These are phyloP conservation scores for Athene cunicularia DNA, from an alignment of 2,113 vertebrate genomes.

Conservation along the genomic window DNA sequence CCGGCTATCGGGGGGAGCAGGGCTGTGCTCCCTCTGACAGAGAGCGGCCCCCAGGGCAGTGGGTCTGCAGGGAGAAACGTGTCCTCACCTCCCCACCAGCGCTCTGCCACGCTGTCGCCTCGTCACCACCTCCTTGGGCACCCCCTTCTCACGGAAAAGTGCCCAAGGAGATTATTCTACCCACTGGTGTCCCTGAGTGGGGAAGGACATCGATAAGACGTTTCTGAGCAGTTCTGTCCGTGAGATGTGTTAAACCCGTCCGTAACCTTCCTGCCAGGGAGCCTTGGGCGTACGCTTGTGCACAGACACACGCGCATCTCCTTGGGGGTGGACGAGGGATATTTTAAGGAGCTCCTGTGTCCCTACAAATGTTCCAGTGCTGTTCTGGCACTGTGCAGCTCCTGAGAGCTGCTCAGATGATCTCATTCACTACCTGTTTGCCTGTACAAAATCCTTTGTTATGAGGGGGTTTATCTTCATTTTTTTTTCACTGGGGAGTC, in stretches of 20 bases:
- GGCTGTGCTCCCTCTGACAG: background rate
- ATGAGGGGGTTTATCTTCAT: background rate
- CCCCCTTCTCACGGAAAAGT: too few relatives aligned
- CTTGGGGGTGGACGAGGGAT: background rate
- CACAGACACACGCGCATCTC: background rate
- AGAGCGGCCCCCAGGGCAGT: background rate
- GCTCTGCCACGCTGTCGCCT: background rate
- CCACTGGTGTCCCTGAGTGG: background rate
- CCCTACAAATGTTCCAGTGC: background rate
- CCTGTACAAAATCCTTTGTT: background rate
- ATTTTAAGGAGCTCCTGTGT: background rate
- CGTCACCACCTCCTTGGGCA: too few relatives aligned
- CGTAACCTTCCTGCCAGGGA: background rate
- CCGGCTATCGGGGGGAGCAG: background rate
- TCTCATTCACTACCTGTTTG: background rate
- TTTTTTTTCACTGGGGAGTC: background rate
- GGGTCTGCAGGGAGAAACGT: background rate
- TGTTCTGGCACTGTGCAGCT: background rate
- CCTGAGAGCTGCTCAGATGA: background rate
- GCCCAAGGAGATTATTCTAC: background rate
- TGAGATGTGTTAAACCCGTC: background rate
- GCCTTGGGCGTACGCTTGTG: fast-evolving
- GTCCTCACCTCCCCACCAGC: background rate
- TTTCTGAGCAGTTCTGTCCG: background rate
- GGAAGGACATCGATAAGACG: background rate